Evolutionary conservation across 2,113 vertebrate genomes (phyloP).

Genomic region (Corythaeola cristata): DNA sequence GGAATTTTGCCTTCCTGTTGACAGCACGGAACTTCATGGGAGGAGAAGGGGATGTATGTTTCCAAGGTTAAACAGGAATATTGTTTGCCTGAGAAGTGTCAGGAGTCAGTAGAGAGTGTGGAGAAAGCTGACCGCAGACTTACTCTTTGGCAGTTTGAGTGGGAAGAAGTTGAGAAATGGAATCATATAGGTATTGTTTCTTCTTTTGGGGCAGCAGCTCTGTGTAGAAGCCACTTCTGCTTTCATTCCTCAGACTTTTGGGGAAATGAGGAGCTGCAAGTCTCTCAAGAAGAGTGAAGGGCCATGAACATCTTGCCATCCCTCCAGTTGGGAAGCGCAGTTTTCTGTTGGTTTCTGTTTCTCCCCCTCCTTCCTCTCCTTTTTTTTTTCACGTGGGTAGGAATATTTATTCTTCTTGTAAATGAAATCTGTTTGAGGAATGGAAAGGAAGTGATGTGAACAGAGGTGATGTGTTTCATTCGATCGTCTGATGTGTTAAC

Average conservation of each 20-base stretch:
- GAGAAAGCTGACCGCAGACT: neutral
- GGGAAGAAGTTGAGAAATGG: neutral
- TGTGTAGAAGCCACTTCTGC: constrained; percentile 8
- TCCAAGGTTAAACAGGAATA: neutral
- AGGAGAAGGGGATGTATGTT: neutral
- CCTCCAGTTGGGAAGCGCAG: neutral
- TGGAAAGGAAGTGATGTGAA: neutral
- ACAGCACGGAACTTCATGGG: neutral
- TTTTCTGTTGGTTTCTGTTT: too few relatives aligned
- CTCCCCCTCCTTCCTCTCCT: too few relatives aligned
- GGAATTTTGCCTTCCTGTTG: neutral
- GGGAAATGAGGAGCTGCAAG: neutral
- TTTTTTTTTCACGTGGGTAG: rapidly evolving
- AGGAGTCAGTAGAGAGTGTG: neutral
- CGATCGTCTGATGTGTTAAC: neutral
- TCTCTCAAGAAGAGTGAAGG: neutral
- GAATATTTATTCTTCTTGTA: neutral
- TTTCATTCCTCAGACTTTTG: neutral
- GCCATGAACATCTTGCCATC: rapidly evolving
- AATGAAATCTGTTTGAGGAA: neutral
- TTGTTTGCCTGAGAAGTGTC: neutral
- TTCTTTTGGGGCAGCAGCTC: neutral
- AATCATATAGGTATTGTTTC: neutral
- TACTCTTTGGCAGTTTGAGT: neutral
- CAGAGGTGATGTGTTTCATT: neutral